phyloP scores from a whole-genome alignment of 2,797 vertebrate genomes.

The Diglossa cyanea region DNA sequence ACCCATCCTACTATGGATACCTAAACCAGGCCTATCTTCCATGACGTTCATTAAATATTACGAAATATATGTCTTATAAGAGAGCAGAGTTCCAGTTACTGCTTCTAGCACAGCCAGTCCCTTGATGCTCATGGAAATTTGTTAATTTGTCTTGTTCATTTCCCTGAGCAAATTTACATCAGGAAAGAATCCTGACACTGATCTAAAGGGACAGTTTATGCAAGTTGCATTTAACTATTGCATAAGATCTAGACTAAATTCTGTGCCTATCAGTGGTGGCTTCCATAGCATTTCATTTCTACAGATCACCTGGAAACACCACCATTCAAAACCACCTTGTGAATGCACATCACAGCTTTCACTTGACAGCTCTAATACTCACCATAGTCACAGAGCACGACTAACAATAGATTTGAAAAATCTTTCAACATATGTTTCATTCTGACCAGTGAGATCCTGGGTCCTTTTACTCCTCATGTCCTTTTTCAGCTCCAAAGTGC shows the following conservation, averaged over 20 bases:
- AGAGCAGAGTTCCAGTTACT: not conserved
- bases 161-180: not conserved
- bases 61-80: not conserved
- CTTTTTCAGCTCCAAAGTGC: slow-evolving; percentile 59
- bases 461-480: slow-evolving; percentile 85
- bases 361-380: slow-evolving; percentile 72
- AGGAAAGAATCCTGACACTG: not conserved
- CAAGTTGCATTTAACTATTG: not conserved
- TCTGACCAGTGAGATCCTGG: slow-evolving; percentile 82
- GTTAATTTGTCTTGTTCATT: not conserved
- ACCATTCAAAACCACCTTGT: not conserved
- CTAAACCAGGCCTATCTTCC: not conserved
- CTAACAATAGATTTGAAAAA: slow-evolving; percentile 83
- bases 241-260: not conserved
- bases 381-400: slow-evolving; percentile 90
- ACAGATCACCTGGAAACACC: not conserved
- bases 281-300: not conserved
- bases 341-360: not conserved
- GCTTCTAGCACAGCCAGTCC: not conserved
- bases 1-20: not conserved
- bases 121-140: not conserved
- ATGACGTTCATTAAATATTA: not conserved
- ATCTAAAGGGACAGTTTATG: not conserved
- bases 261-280: not conserved
- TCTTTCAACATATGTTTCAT: slow-evolving; percentile 88